Evolutionary conservation across 2,888 invertebrate species (phyloP), one percentile per base, ranked within the genome.

Genomic region (Microplitis deprimator): DNA sequence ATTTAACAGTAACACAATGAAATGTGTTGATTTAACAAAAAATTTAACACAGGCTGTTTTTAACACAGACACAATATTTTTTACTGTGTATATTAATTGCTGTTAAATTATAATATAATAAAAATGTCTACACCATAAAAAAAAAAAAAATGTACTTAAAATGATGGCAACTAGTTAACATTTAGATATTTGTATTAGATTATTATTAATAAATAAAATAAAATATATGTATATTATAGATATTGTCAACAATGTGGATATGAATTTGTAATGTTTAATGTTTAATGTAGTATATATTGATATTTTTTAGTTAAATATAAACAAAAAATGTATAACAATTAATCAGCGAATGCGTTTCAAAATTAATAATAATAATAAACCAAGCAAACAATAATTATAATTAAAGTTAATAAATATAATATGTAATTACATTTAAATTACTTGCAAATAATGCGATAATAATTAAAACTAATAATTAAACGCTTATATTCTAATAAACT

Each of bases 91-190:
- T 29, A 29, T 29, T 4, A 29, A 29, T 29, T 29, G 29, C 29
- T 29, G 29, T 29, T 29, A 29, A 29, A 29, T 29, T 29, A 29
- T 10, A 50, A 50, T 50, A 50, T 3, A 50, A 50, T 10, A 50
- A 50, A 50, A 50, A 83, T 84, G 83, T 80, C 75, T 76, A 79
- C 84, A 82, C 81, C 82, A 78, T 83, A 50, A 50, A 50, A 1
- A 50, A 81, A 81, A 82, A 80, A 83, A 83, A 83, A 82, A 83
- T 86, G 87, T 88, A 88, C 88, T 88, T 88, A 87, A 87, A 80
- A 77, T 71, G 70, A 77, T 71, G 70, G 70, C 67, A 79, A 80
- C 75, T 75, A 82, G 77, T 77, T 74, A 73, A 68, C 50, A 76
- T 29, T 29, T 41, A 40, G 67, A 86, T 85, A 84, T 84, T 75